Evolutionary conservation across 2,888 invertebrate species (phyloP).

Genomic region (Drosophila mulleri): DNA sequence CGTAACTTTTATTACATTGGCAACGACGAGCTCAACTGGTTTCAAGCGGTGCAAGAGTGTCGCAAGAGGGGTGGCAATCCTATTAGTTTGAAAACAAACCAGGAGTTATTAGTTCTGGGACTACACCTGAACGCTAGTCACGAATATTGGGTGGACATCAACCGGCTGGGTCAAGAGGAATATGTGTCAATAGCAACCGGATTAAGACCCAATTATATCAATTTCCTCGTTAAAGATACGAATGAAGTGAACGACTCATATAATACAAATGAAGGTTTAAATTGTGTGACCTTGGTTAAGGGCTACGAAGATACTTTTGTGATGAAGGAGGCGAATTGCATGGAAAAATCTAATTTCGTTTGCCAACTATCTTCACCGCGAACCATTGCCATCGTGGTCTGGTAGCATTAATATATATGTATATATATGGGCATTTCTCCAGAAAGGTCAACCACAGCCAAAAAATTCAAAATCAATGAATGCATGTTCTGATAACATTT

Average conservation of each 20-base stretch:
- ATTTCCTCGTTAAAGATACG: conserved; percentile 8
- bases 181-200: conserved; percentile 42
- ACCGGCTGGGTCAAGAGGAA: conserved; percentile 34
- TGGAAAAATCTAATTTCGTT: conserved; percentile 19
- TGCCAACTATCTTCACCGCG: conserved; percentile 32
- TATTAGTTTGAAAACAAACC: conserved; percentile 13
- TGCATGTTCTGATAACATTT: no score
- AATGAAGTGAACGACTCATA: background rate
- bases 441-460: no score
- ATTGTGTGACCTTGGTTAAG: conserved; percentile 27
- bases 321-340: conserved; percentile 27
- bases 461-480: no score
- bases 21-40: conserved; percentile 30
- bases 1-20: conserved; percentile 31
- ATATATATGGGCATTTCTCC: no score
- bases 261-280: background rate
- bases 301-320: conserved; percentile 24
- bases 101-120: conserved; percentile 16
- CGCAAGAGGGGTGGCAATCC: conserved; percentile 30
- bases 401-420: conserved; percentile 17
- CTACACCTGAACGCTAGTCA: conserved; percentile 3
- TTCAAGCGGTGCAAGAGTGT: conserved; percentile 42
- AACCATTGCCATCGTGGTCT: conserved; percentile 39
- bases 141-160: conserved; percentile 43
- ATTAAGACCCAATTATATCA: background rate